phyloP scores from a whole-genome alignment of 1,140 invertebrate genomes.

The Phenacoccus solenopsis region DNA sequence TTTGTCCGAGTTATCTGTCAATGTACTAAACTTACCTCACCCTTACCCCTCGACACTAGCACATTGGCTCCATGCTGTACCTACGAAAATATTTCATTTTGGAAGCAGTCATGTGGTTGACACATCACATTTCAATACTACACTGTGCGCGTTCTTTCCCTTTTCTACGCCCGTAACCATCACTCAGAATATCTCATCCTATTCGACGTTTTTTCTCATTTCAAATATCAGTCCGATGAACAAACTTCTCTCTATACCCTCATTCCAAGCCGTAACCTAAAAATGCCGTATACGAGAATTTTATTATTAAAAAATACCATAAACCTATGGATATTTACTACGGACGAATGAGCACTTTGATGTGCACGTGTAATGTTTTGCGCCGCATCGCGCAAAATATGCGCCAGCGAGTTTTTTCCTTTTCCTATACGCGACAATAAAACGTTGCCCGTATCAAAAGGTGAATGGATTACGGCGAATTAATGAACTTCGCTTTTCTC shows the following conservation, averaged over 20 bases:
- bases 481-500: background rate
- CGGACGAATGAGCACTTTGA: background rate
- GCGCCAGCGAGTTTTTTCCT: background rate
- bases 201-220: background rate
- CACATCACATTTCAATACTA: slow-evolving; percentile 14
- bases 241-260: background rate
- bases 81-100: slow-evolving; percentile 11
- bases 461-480: background rate
- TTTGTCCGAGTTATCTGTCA: slow-evolving; percentile 9
- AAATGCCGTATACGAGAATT: background rate
- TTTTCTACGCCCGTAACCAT: no score
- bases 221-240: background rate
- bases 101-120: slow-evolving; percentile 8
- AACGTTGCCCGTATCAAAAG: background rate
- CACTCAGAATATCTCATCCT: no score
- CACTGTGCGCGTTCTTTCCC: no score
- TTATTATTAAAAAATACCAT: slow-evolving; percentile 2
- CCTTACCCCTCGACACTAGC: background rate
- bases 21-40: background rate
- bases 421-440: background rate
- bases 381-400: background rate
- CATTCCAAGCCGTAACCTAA: background rate
- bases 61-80: background rate
- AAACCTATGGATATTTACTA: background rate
- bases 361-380: background rate